Conservation (phyloP, 2,888 invertebrate species). For the Trissolcus japonicus region DNA sequence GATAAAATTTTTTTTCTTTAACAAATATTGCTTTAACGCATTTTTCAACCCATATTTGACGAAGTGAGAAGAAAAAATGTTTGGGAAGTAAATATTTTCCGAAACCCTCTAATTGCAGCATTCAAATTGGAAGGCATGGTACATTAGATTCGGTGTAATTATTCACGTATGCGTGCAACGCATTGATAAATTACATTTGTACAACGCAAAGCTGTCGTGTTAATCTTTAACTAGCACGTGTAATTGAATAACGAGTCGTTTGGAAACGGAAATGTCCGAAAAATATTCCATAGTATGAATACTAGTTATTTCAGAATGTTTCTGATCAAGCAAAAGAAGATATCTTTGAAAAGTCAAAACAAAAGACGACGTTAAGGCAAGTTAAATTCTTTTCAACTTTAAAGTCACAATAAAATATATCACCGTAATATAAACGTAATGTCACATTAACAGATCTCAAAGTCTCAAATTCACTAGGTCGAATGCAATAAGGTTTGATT, state of each 20-base stretch:
- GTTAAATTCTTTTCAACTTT: constrained; percentile 32
- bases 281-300: too few relatives aligned
- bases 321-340: background rate
- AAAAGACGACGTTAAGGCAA: background rate
- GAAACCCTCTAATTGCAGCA: too few relatives aligned
- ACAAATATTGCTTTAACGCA: too few relatives aligned
- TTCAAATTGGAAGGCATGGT: background rate
- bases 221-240: constrained; percentile 10
- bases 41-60: background rate
- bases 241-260: constrained; percentile 11
- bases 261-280: constrained; percentile 2
- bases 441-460: constrained; percentile 49
- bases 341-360: constrained; percentile 4
- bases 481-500: constrained; percentile 54
- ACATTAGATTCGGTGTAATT: constrained; percentile 9
- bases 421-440: constrained; percentile 47
- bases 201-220: constrained; percentile 6
- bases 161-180: constrained; percentile 5
- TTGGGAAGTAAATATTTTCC: too few relatives aligned
- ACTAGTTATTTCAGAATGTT: too few relatives aligned
- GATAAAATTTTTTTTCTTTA: too few relatives aligned
- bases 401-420: constrained; percentile 53
- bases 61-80: background rate
- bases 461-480: constrained; percentile 50
- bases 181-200: constrained; percentile 10